Evolutionary conservation across 2,797 vertebrate species (phyloP).

Genomic region (Mastacembelus armatus): DNA sequence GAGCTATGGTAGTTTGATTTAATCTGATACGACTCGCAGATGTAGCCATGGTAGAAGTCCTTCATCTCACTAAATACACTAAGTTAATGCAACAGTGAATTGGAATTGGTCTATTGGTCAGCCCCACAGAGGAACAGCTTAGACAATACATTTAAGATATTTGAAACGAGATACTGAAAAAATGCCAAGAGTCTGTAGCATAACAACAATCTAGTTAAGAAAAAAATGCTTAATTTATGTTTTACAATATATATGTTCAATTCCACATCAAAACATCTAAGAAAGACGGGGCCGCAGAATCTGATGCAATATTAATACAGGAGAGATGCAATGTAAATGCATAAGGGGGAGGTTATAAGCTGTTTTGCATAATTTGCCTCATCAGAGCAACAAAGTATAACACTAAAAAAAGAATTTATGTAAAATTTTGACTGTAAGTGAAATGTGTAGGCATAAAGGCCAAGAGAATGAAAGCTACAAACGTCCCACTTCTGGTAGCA

Average conservation of each 20-base stretch:
- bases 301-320: slow-evolving; percentile 66
- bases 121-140: slow-evolving; percentile 50
- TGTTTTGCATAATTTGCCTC: slow-evolving; percentile 42
- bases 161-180: too few relatives aligned
- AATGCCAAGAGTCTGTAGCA: slow-evolving; percentile 7
- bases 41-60: slow-evolving; percentile 68
- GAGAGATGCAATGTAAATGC: slow-evolving; percentile 58
- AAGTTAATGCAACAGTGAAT: slow-evolving; percentile 64
- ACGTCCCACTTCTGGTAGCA: slow-evolving; percentile 53
- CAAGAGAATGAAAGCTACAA: slow-evolving; percentile 27
- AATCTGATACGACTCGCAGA: slow-evolving; percentile 69
- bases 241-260: slow-evolving; percentile 48
- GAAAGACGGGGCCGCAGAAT: slow-evolving; percentile 34
- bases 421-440: slow-evolving; percentile 14
- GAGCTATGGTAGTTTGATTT: slow-evolving; percentile 67
- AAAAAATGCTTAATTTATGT: slow-evolving; percentile 1
- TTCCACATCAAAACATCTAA: slow-evolving; percentile 35
- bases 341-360: slow-evolving; percentile 46
- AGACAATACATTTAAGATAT: slow-evolving; percentile 45
- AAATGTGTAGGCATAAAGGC: slow-evolving; percentile 27
- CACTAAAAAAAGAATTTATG: neutral
- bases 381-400: slow-evolving; percentile 28
- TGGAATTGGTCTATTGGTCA: slow-evolving; percentile 62
- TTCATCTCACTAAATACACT: slow-evolving; percentile 69
- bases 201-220: slow-evolving; percentile 24